These are phyloP conservation scores for Formicarius rufipectus DNA, from an alignment of 2,113 vertebrate species.

Conservation along the genomic window DNA sequence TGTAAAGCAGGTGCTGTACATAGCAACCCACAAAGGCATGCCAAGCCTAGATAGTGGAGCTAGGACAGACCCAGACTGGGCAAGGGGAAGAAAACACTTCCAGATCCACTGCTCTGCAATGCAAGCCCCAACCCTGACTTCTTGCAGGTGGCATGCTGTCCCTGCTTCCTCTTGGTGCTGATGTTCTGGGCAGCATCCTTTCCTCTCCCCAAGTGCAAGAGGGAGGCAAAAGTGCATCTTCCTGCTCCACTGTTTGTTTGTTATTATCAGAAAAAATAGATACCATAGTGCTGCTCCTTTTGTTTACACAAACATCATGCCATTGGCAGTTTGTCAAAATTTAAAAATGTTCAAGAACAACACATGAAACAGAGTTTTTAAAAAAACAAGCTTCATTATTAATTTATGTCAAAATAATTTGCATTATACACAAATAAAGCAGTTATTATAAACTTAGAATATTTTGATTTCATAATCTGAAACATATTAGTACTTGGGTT, in stretches of 20 bases:
- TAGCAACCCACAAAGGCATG: fast-evolving
- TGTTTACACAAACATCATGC: not conserved
- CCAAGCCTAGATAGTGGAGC: fast-evolving
- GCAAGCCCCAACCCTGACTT: fast-evolving
- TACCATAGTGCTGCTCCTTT: not conserved
- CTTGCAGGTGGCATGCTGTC: not conserved
- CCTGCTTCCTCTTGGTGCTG: not conserved
- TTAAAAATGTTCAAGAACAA: not conserved
- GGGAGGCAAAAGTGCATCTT: not conserved
- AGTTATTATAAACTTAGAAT: not conserved
- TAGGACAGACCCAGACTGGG: not conserved
- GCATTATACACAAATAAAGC: not conserved
- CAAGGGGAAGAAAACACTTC: not conserved
- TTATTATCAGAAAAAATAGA: not conserved
- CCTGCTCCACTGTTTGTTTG: not conserved
- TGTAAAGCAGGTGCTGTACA: not conserved
- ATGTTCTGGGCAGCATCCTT: not conserved
- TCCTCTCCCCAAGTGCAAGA: fast-evolving
- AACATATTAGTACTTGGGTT: not conserved
- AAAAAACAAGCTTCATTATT: not conserved
- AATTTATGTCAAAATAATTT: conserved; percentile 8
- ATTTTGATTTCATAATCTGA: not conserved
- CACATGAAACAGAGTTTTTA: not conserved
- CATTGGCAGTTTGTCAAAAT: not conserved
- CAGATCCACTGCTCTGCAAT: not conserved